Percentiles rank a stretch among this genome's conserved stretches.
Conservation (phyloP, 2,888 invertebrate genomes). For the Ichneumon xanthorius region DNA sequence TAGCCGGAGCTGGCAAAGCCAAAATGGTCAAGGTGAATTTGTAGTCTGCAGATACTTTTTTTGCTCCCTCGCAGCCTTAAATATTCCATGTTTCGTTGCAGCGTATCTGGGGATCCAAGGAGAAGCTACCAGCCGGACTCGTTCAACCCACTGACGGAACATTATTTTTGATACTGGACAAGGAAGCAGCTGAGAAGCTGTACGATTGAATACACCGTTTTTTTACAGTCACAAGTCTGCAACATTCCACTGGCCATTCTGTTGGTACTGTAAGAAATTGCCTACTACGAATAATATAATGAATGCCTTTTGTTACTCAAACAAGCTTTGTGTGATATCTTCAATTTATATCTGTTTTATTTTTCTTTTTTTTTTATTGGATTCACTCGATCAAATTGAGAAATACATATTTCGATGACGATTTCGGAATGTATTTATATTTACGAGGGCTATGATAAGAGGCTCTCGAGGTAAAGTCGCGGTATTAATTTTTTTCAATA, state of each 20-base stretch:
- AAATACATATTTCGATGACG: conserved; percentile 59
- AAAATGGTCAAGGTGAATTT: conserved; percentile 92
- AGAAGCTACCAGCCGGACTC: conserved; percentile 91
- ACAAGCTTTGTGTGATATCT: not conserved
- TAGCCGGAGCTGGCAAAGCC: conserved; percentile 94
- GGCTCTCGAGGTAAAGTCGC: conserved; percentile 37
- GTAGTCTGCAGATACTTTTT: not conserved
- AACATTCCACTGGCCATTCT: conserved; percentile 20
- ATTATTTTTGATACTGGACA: conserved; percentile 86
- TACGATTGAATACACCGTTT: conserved; percentile 40
- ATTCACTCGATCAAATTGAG: conserved; percentile 57
- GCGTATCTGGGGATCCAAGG: conserved; percentile 92
- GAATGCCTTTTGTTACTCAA: conserved; percentile 4
- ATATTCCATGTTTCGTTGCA: conserved; percentile 84
- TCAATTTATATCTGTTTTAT: conserved; percentile 13
- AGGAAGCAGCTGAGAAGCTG: conserved; percentile 77
- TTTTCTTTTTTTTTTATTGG: conserved; percentile 46
- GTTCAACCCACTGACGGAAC: conserved; percentile 90
- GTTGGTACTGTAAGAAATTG: conserved; percentile 10
- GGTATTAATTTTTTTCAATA: conserved; percentile 18
- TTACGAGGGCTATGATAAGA: conserved; percentile 48
- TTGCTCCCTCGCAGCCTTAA: not conserved
- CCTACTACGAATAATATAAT: conserved; percentile 18
- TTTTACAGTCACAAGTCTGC: not conserved
- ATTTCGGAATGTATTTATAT: conserved; percentile 63